Percentiles rank a stretch among this genome's conserved stretches.
phyloP scores from a whole-genome alignment of 1,140 invertebrate genomes.

The Nebria ingens region DNA sequence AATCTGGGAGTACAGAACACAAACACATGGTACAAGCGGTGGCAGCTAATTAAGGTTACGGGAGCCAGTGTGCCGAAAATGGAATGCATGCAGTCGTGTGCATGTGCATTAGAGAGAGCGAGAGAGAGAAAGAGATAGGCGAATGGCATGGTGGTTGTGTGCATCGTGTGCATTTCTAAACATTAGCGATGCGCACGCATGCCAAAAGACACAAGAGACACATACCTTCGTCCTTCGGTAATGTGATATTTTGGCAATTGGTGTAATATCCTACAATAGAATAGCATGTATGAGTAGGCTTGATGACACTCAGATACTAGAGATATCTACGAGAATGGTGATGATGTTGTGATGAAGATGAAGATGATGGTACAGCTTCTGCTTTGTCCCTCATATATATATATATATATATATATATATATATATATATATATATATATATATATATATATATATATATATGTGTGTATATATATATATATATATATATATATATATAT shows the following conservation, averaged over 20 bases:
- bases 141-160: too few relatives aligned
- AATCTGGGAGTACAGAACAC: background rate
- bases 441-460: too few relatives aligned
- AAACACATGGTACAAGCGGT: background rate
- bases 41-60: background rate
- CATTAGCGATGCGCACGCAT: background rate
- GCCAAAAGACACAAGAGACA: constrained; percentile 18
- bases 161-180: background rate
- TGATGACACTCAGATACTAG: constrained; percentile 7
- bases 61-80: background rate
- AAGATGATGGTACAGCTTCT: too few relatives aligned
- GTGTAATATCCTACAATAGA: constrained; percentile 34
- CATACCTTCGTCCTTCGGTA: constrained; percentile 33
- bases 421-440: too few relatives aligned
- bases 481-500: too few relatives aligned
- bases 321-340: background rate
- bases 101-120: too few relatives aligned
- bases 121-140: too few relatives aligned
- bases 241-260: constrained; percentile 35
- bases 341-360: too few relatives aligned
- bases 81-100: background rate
- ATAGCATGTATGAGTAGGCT: constrained; percentile 21
- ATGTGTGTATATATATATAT: too few relatives aligned
- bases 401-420: too few relatives aligned
- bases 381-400: too few relatives aligned